phyloP scores from a whole-genome alignment of 2,797 vertebrate species.

The Helostoma temminkii region DNA sequence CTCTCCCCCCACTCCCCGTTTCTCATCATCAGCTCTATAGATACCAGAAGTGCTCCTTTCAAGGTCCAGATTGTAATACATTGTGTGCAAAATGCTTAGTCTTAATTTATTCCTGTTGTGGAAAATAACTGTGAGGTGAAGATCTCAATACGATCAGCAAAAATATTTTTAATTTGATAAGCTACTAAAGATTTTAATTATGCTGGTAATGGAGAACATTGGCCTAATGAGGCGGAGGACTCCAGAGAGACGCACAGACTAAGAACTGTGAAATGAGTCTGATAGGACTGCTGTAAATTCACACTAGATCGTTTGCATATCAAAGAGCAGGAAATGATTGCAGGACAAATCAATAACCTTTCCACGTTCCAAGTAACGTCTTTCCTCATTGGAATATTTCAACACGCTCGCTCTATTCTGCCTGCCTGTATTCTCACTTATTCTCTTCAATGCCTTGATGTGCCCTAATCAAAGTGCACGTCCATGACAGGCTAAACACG shows the following conservation, averaged over 20 bases:
- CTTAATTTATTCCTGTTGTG: constrained; percentile 99
- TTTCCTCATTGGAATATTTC: constrained; percentile 74
- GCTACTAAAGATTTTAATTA: constrained; percentile 99
- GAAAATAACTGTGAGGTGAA: constrained; percentile 99
- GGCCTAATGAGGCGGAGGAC: constrained; percentile 99
- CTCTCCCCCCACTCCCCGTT: constrained; percentile 52
- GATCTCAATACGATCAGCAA: constrained; percentile 99
- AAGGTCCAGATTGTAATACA: constrained; percentile 79
- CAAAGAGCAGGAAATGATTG: constrained; percentile 99
- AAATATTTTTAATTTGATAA: constrained; percentile 99
- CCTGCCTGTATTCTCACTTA: constrained; percentile 67
- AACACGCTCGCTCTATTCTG: constrained; percentile 60
- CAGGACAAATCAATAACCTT: constrained; percentile 99
- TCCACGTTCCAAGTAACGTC: constrained; percentile 86
- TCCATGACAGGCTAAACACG: constrained; percentile 77
- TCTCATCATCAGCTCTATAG: constrained; percentile 82
- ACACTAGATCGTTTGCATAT: constrained; percentile 99
- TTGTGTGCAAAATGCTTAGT: constrained; percentile 88
- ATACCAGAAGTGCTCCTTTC: constrained; percentile 85
- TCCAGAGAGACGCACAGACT: constrained; percentile 96
- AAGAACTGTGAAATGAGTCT: constrained; percentile 99
- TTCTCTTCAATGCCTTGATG: constrained; percentile 71
- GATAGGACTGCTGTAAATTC: constrained; percentile 99
- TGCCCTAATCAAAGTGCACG: constrained; percentile 72
- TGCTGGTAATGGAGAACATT: constrained; percentile 99